phyloP scores from a whole-genome alignment of 2,888 invertebrate species.

The Tyria jacobaeae region DNA sequence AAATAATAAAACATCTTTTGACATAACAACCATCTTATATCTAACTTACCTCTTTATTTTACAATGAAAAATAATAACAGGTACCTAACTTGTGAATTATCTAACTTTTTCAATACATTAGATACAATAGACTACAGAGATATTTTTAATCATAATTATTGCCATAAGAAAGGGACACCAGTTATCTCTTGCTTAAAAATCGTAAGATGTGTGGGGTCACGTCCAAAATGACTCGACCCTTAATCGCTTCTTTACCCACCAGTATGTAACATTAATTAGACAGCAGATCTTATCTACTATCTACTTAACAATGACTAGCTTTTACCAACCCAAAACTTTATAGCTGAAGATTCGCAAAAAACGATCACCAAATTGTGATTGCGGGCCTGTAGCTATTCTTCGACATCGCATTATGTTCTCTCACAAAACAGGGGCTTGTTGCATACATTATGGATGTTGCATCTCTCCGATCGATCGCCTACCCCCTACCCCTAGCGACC shows the following conservation, averaged over 20 bases:
- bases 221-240: no score
- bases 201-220: no score
- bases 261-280: not conserved
- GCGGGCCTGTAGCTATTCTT: slow-evolving; percentile 5
- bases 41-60: no score
- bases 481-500: slow-evolving; percentile 34
- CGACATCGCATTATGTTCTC: slow-evolving; percentile 8
- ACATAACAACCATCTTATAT: no score
- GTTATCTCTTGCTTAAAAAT: no score
- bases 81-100: no score
- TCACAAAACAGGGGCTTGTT: slow-evolving; percentile 18
- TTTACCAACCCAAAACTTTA: slow-evolving; percentile 1
- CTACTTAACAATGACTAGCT: not conserved
- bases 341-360: slow-evolving; percentile 7
- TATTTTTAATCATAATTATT: no score
- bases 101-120: no score
- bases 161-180: no score
- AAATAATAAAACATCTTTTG: slow-evolving; percentile 1
- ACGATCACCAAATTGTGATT: slow-evolving; percentile 18
- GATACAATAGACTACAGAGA: no score
- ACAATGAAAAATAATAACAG: no score
- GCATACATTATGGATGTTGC: slow-evolving; percentile 36
- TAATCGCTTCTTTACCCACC: not conserved
- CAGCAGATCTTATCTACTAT: not conserved
- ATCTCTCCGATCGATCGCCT: slow-evolving; percentile 24